Conservation (phyloP, 1,140 invertebrate genomes). For the Rhopalosiphum padi region DNA sequence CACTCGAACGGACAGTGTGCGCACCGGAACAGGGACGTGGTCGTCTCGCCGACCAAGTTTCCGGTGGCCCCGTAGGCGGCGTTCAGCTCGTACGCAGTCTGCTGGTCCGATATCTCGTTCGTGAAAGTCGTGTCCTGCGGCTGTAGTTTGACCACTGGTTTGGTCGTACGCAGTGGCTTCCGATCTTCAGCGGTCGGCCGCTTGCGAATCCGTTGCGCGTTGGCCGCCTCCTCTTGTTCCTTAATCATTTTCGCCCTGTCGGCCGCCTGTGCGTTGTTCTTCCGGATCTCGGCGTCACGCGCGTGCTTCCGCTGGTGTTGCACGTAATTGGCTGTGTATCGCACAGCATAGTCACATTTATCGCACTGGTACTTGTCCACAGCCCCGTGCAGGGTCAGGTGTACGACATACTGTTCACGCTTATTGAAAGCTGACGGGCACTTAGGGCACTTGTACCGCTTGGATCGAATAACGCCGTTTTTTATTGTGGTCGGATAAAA, state of each 20-base stretch:
- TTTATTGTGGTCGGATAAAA: slow-evolving; percentile 78
- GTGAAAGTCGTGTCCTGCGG: background rate
- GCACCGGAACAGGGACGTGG: background rate
- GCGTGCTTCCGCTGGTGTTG: slow-evolving; percentile 82
- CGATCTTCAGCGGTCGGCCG: background rate
- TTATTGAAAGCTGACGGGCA: slow-evolving; percentile 90
- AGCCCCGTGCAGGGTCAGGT: slow-evolving; percentile 82
- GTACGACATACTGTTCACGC: slow-evolving; percentile 82
- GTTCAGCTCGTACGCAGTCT: slow-evolving; percentile 38
- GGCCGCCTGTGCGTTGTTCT: background rate
- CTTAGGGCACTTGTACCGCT: slow-evolving; percentile 82
- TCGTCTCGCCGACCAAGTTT: background rate
- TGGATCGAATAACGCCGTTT: slow-evolving; percentile 77
- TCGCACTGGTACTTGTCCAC: slow-evolving; percentile 84
- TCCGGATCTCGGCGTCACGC: slow-evolving; percentile 63
- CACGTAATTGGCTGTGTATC: slow-evolving; percentile 82
- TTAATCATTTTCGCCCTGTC: background rate
- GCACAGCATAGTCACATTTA: slow-evolving; percentile 87
- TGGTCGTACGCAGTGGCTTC: background rate
- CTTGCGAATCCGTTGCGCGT: background rate
- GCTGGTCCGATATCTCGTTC: slow-evolving; percentile 36
- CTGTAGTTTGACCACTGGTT: background rate
- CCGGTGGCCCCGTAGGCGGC: slow-evolving; percentile 5
- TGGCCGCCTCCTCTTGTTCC: background rate
- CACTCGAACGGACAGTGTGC: slow-evolving; percentile 15